Percentiles rank a stretch among this genome's conserved stretches.
phyloP scores from a whole-genome alignment of 2,113 vertebrate species.

The Chaetorhynchus papuensis region DNA sequence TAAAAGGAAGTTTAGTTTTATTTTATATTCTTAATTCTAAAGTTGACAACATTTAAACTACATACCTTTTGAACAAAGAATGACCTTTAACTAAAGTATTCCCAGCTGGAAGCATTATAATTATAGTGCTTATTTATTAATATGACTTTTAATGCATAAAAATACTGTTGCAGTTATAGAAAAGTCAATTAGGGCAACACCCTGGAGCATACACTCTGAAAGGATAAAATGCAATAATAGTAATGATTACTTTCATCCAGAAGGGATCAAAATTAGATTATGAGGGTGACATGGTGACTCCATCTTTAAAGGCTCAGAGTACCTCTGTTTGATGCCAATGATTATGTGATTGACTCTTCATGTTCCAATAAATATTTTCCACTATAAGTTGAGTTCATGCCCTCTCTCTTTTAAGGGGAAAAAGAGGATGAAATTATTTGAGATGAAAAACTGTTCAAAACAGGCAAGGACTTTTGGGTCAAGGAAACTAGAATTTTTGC shows the following conservation, averaged over 20 bases:
- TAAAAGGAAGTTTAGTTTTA: background rate
- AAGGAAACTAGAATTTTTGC: background rate
- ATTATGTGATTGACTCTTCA: background rate
- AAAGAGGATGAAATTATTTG: background rate
- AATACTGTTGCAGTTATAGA: background rate
- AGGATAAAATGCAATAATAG: conserved; percentile 2
- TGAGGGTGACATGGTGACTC: background rate
- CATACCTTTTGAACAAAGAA: background rate
- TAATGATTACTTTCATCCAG: background rate
- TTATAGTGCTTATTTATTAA: conserved; percentile 25
- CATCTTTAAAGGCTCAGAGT: background rate
- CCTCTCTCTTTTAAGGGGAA: background rate
- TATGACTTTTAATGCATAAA: background rate
- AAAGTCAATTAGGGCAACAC: conserved; percentile 11
- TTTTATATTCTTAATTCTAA: background rate
- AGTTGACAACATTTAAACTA: background rate
- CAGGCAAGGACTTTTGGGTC: background rate
- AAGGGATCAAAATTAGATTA: background rate
- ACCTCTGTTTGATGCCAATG: background rate
- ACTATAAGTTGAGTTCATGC: background rate
- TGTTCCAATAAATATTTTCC: background rate
- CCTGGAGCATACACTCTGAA: background rate
- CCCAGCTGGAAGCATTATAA: background rate
- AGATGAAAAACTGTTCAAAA: background rate
- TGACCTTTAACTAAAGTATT: background rate